Conservation (phyloP, 2,888 invertebrate genomes). For the Lasioglossum malachurum region DNA sequence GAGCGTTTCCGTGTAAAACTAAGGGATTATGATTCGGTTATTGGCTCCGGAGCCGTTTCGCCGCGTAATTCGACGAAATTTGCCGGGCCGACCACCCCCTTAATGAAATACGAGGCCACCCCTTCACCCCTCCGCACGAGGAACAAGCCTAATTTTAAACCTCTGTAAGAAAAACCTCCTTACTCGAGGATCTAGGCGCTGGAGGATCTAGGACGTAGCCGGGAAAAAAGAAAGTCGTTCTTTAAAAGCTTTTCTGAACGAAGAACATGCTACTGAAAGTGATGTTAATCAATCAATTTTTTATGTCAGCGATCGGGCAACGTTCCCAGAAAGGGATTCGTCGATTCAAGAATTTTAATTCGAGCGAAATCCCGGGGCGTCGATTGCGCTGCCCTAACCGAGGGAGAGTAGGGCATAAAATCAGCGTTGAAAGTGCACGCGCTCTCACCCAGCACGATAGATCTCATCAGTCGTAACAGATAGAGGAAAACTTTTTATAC, state of each 20-base stretch:
- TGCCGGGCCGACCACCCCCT: slow-evolving; percentile 57
- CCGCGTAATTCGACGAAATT: slow-evolving; percentile 77
- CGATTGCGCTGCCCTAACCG: neutral
- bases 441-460: neutral
- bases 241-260: neutral
- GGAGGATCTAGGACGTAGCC: neutral
- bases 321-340: neutral
- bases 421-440: neutral
- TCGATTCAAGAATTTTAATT: neutral
- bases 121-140: slow-evolving; percentile 49
- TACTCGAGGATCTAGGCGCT: neutral
- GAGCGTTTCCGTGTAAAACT: slow-evolving; percentile 73
- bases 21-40: slow-evolving; percentile 81
- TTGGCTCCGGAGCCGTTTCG: slow-evolving; percentile 75
- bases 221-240: neutral
- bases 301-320: neutral
- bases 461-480: slow-evolving; percentile 22
- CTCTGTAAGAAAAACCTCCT: neutral
- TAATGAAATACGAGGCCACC: slow-evolving; percentile 72
- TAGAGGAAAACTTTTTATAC: slow-evolving; percentile 25
- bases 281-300: neutral
- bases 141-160: slow-evolving; percentile 38
- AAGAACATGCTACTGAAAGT: neutral
- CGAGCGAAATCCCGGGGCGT: neutral
- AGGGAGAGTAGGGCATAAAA: neutral